Percentiles rank a stretch among this genome's conserved stretches.
phyloP scores from a whole-genome alignment of 2,113 vertebrate species.

The Mirounga angustirostris region DNA sequence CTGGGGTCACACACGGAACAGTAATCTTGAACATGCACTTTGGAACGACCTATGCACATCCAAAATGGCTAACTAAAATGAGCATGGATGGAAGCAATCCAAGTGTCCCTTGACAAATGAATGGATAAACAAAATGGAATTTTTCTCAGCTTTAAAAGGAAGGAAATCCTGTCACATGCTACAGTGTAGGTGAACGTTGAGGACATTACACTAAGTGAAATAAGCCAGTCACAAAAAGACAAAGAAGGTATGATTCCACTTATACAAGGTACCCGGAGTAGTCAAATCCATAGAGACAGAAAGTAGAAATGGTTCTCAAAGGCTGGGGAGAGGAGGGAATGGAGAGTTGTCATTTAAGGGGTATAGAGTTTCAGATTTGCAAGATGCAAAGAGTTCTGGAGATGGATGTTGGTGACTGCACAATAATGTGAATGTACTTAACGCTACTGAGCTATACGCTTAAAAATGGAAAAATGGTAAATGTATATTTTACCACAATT shows the following conservation, averaged over 20 bases:
- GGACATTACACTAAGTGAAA: background rate
- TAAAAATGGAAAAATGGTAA: background rate
- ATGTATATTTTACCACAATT: background rate
- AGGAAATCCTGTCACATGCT: background rate
- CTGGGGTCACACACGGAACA: background rate
- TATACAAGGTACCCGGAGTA: background rate
- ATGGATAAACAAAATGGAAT: background rate
- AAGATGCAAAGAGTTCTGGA: background rate
- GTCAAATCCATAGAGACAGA: background rate
- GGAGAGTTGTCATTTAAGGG: accelerated
- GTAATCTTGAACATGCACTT: background rate
- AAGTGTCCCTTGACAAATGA: background rate
- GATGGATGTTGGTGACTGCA: too few relatives aligned
- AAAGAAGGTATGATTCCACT: background rate
- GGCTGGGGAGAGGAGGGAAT: background rate
- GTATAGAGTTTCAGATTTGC: background rate
- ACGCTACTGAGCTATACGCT: background rate
- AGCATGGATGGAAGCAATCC: background rate
- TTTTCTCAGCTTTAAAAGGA: background rate
- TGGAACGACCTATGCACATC: background rate
- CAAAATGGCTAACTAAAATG: background rate
- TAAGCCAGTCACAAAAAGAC: background rate
- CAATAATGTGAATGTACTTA: background rate
- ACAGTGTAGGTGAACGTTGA: background rate
- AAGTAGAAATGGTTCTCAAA: background rate